Conservation (phyloP, 1,140 invertebrate species). For the Plectus sambesii region DNA sequence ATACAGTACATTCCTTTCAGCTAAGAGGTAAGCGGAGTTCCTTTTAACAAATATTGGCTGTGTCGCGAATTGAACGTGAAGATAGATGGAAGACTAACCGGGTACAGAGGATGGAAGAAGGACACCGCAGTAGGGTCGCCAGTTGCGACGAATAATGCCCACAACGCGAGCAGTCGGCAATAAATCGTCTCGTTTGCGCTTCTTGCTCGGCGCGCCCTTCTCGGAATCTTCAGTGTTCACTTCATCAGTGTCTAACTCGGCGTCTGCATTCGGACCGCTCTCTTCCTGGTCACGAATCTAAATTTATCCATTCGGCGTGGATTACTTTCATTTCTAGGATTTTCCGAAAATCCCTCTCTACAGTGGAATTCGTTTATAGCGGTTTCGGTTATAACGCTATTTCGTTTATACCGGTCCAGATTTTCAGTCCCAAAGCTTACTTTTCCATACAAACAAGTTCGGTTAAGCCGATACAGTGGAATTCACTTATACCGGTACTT, state of each 20-base stretch:
- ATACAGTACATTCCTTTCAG: too few species aligned
- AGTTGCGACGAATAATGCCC: constrained; percentile 86
- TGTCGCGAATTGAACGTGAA: background rate
- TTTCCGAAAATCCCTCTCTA: background rate
- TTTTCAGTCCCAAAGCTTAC: too few species aligned
- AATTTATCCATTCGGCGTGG: constrained; percentile 42
- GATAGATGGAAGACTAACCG: constrained; percentile 48
- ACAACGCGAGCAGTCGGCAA: constrained; percentile 77
- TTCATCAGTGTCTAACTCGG: constrained; percentile 34
- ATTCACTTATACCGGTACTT: too few species aligned
- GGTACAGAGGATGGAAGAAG: constrained; percentile 63
- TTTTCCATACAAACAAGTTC: too few species aligned
- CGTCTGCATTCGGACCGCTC: constrained; percentile 44
- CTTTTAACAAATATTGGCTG: too few species aligned
- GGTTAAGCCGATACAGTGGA: too few species aligned
- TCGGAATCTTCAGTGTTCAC: constrained; percentile 21
- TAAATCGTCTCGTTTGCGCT: constrained; percentile 43
- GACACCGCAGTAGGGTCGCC: constrained; percentile 92
- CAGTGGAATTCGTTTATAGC: too few species aligned
- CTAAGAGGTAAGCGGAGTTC: too few species aligned
- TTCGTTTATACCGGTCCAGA: too few species aligned
- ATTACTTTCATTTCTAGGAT: constrained; percentile 2
- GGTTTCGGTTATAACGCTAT: too few species aligned
- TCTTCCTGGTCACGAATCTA: constrained; percentile 30
- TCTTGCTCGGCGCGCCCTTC: constrained; percentile 16